Conservation (phyloP, 1,140 invertebrate genomes). For the Diachasma alloeum region DNA sequence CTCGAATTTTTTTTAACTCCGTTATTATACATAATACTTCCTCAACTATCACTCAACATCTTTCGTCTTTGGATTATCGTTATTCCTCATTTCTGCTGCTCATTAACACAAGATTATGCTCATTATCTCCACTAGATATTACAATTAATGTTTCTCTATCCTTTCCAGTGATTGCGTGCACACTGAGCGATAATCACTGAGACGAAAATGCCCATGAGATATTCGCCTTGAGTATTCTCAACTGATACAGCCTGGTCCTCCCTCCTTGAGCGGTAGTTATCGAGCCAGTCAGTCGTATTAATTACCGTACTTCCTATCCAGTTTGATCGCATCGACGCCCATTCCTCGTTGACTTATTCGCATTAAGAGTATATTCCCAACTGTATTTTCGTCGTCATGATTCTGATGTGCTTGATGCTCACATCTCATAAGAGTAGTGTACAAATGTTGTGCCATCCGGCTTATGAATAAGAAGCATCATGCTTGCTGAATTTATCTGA, state of each 20-base stretch:
- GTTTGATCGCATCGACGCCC: conserved; percentile 32
- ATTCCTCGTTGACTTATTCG: not conserved
- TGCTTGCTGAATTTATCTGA: not conserved
- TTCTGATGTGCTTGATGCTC: not conserved
- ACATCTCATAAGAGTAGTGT: not conserved
- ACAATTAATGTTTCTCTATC: not conserved
- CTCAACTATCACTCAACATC: not conserved
- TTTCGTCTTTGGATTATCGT: not conserved
- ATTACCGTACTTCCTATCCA: conserved; percentile 33
- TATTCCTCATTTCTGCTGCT: not conserved
- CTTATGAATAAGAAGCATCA: not conserved
- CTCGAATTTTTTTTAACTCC: not conserved
- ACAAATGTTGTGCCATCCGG: not conserved
- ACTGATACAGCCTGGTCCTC: not conserved
- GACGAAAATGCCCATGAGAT: conserved; percentile 11
- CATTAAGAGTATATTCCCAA: not conserved
- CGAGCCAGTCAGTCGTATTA: conserved; percentile 34
- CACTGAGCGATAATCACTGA: conserved; percentile 9
- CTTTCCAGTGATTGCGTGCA: not conserved
- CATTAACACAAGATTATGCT: not conserved
- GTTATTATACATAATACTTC: not conserved
- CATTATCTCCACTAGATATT: not conserved
- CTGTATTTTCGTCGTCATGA: not conserved
- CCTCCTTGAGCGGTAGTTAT: conserved; percentile 21
- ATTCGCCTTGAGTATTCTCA: not conserved